Percentiles rank a stretch among this genome's conserved stretches.
These are phyloP conservation scores for Illadopsis cleaveri DNA, from an alignment of 2,113 vertebrate genomes.

Conservation along the genomic window DNA sequence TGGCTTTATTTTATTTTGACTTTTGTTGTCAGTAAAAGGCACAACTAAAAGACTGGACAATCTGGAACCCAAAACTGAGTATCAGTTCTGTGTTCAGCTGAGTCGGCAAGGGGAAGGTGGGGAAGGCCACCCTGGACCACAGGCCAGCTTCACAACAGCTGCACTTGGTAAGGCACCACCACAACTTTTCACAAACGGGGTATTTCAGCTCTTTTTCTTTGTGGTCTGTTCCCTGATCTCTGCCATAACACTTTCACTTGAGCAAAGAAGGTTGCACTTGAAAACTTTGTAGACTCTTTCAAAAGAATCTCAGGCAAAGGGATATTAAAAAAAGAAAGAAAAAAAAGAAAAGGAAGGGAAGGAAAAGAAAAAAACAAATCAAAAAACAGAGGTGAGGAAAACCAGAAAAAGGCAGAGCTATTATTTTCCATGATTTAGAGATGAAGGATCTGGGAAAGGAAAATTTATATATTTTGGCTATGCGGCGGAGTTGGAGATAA, in stretches of 20 bases:
- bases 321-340: not conserved
- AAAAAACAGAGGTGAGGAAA: not conserved
- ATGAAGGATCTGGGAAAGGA: not conserved
- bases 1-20: slow-evolving; percentile 2
- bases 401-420: not conserved
- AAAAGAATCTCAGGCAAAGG: not conserved
- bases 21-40: slow-evolving; percentile 71
- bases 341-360: too few relatives aligned
- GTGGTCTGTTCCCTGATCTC: not conserved
- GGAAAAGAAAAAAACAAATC: fast-evolving
- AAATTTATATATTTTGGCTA: not conserved
- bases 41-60: slow-evolving; percentile 76
- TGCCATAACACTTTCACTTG: not conserved
- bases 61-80: slow-evolving; percentile 82
- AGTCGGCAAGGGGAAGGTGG: slow-evolving; percentile 80
- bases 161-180: slow-evolving; percentile 73
- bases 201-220: not conserved
- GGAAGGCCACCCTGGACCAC: slow-evolving; percentile 81
- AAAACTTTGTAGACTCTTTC: not conserved
- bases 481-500: not conserved
- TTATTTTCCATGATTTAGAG: not conserved
- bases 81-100: slow-evolving; percentile 82
- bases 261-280: not conserved
- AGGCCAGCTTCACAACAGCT: slow-evolving; percentile 79
- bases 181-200: not conserved